phyloP scores from a whole-genome alignment of 1,140 invertebrate genomes.

The Steinernema khuongi region DNA sequence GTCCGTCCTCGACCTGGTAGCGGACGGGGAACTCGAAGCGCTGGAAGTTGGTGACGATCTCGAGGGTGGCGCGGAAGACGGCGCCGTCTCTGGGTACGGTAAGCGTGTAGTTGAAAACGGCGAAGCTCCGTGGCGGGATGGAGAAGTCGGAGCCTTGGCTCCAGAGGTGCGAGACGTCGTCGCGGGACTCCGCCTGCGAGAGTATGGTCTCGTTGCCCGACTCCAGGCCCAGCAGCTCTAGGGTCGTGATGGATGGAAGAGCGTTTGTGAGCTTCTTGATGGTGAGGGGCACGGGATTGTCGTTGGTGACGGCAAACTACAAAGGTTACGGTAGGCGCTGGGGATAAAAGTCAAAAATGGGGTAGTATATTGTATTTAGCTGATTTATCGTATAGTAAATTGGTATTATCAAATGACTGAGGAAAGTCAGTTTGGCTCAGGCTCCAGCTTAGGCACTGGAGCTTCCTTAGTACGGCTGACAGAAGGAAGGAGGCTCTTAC shows the following conservation, averaged over 20 bases:
- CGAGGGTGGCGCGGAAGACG: constrained; percentile 12
- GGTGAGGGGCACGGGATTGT: constrained; percentile 19
- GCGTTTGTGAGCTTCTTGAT: constrained; percentile 9
- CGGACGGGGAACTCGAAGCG: constrained; percentile 33
- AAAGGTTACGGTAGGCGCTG: background rate
- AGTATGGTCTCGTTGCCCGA: constrained; percentile 29
- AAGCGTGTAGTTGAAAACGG: constrained; percentile 38
- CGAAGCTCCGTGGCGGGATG: constrained; percentile 30
- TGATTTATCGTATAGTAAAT: too few species aligned
- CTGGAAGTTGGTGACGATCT: constrained; percentile 33
- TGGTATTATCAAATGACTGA: too few species aligned
- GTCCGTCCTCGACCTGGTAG: constrained; percentile 32
- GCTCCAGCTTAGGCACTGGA: too few species aligned
- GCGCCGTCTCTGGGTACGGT: constrained; percentile 17
- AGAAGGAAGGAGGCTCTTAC: constrained; percentile 65
- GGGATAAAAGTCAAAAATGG: background rate
- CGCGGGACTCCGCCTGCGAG: background rate
- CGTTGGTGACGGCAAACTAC: constrained; percentile 35
- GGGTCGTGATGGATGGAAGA: constrained; percentile 1
- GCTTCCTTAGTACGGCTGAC: too few species aligned
- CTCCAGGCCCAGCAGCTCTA: constrained; percentile 31
- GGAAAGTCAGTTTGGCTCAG: too few species aligned
- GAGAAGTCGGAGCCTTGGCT: constrained; percentile 34
- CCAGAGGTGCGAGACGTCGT: constrained; percentile 11
- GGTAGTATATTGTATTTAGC: constrained; percentile 64